These are phyloP conservation scores for Calidris pygmaea DNA, from an alignment of 2,113 vertebrate genomes.

Conservation along the genomic window DNA sequence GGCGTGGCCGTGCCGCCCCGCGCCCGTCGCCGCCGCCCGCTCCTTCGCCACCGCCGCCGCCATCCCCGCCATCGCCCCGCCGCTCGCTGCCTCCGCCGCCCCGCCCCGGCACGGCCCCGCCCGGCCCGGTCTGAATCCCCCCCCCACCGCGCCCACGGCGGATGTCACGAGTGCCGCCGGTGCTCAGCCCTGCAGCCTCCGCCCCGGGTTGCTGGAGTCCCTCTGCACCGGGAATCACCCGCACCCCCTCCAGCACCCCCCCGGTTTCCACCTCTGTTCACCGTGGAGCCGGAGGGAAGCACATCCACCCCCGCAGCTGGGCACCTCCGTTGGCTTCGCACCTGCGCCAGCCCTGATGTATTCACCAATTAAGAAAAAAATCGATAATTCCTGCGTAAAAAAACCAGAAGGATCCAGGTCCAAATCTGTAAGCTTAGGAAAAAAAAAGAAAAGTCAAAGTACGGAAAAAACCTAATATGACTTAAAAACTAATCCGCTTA, in stretches of 20 bases:
- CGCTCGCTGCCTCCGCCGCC: no score
- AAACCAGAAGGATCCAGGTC: accelerated
- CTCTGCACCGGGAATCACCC: no score
- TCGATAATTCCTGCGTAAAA: accelerated
- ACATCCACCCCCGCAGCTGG: accelerated
- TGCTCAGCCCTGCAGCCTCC: background rate
- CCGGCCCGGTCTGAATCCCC: no score
- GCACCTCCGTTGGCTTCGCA: background rate
- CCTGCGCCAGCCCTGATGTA: accelerated
- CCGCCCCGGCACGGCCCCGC: no score
- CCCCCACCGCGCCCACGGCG: no score
- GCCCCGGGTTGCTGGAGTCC: background rate
- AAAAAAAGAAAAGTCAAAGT: background rate
- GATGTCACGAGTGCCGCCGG: background rate
- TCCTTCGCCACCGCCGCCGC: slow-evolving; percentile 10
- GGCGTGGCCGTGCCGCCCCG: background rate
- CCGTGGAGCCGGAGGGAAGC: background rate
- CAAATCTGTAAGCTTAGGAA: background rate
- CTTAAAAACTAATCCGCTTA: background rate
- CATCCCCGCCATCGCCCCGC: no score
- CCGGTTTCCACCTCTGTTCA: accelerated
- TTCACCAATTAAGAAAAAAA: background rate
- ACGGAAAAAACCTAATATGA: accelerated
- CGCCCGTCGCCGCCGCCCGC: background rate
- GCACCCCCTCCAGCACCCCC: no score